Percentiles rank a stretch among this genome's conserved stretches.
Conservation (phyloP, 1,140 invertebrate genomes). For the Arctopsyche grandis region DNA sequence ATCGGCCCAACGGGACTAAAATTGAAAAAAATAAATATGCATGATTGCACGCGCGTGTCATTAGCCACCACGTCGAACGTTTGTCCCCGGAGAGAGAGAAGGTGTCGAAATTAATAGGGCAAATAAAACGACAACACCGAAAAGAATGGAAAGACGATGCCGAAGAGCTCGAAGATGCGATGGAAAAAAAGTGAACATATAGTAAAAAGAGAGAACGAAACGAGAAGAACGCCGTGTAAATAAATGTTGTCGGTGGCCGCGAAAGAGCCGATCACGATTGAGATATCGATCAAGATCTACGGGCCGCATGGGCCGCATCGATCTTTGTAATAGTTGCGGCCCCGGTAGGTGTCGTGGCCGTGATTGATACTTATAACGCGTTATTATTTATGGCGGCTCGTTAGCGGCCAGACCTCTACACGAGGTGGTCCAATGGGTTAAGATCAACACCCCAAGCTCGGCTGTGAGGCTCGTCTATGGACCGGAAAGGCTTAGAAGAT, state of each 20-base stretch:
- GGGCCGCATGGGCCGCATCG: constrained; percentile 17
- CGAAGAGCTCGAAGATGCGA: neutral
- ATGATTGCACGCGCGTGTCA: neutral
- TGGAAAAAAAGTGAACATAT: neutral
- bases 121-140: constrained; percentile 20
- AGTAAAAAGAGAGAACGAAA: constrained; percentile 20
- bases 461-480: too few relatives aligned
- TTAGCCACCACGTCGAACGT: neutral
- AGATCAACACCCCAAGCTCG: neutral
- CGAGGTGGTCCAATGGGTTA: constrained; percentile 2
- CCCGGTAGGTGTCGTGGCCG: neutral
- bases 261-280: constrained; percentile 41
- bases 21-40: neutral
- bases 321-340: constrained; percentile 9
- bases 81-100: neutral
- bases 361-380: constrained; percentile 1
- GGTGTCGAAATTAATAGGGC: constrained; percentile 36
- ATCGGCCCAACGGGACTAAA: neutral
- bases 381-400: constrained; percentile 10
- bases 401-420: neutral
- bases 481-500: too few relatives aligned
- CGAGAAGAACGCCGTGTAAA: neutral
- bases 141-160: constrained; percentile 10
- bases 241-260: constrained; percentile 40
- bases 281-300: constrained; percentile 39